These are phyloP conservation scores for Mesorhabditis belari DNA, from an alignment of 2,888 invertebrate genomes.

Conservation along the genomic window DNA sequence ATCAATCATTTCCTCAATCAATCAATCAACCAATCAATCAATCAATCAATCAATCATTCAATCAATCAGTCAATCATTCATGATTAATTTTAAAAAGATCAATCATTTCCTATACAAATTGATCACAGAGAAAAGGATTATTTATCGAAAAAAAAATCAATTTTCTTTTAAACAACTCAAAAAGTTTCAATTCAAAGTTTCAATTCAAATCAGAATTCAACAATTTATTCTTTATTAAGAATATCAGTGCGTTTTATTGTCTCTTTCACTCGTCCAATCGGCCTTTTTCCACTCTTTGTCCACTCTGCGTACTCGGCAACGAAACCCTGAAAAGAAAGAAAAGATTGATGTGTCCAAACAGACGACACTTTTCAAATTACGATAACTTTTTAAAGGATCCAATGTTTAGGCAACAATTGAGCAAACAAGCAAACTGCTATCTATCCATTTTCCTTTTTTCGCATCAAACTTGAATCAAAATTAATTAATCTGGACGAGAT, in stretches of 20 bases:
- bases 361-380: neutral
- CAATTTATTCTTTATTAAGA: neutral
- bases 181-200: too few relatives aligned
- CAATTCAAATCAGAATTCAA: too few relatives aligned
- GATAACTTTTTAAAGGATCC: neutral
- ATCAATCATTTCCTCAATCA: too few relatives aligned
- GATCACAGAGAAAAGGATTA: neutral
- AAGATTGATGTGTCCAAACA: neutral
- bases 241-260: conserved; percentile 2
- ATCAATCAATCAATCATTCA: too few relatives aligned
- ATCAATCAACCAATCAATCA: too few relatives aligned
- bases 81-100: too few relatives aligned
- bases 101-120: too few relatives aligned
- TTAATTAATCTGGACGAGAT: too few relatives aligned
- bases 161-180: too few relatives aligned
- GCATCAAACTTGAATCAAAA: too few relatives aligned
- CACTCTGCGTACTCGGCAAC: conserved; percentile 38
- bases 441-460: neutral
- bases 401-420: neutral
- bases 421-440: too few relatives aligned
- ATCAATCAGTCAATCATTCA: too few relatives aligned
- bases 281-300: conserved; percentile 8
- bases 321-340: conserved; percentile 28
- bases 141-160: neutral
- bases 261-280: conserved; percentile 4